Evolutionary conservation across 2,888 invertebrate species (phyloP), one percentile per base, ranked within the genome.

Genomic region (Gryllus longicercus): DNA sequence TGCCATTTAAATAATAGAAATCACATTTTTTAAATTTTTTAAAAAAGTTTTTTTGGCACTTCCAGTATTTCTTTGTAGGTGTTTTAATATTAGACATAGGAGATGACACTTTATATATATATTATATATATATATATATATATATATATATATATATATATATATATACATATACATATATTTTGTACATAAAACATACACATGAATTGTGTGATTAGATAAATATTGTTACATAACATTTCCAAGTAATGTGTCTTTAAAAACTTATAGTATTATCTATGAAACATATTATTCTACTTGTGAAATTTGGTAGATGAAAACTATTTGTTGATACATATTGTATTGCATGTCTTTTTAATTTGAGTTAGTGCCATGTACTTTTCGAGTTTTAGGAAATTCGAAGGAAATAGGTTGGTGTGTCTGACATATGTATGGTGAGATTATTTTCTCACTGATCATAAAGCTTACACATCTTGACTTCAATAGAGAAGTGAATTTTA

Each of bases 181-280:
- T 77, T 14, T 49, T 79, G 63, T 63, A 75, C 74, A 79, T 50
- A 75, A 75, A 50, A 3, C 38, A 14, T 23, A 75, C 75, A 21
- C 18, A 79, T 50, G 23, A 79, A 16, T 50, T 50, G 51, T 75
- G 63, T 23, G 76, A 77, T 3, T 79, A 63, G 63, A n/a, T 75
- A 63, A 50, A 77, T 25, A 75, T 51, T 76, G 51, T 51, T 76
- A 79, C 77, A 77, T 79, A 63, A 79, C 76, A 80, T 80, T 80
- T 79, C 80, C 76, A 78, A 76, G 80, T 63, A 74, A 51, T 76
- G 78, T 80, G 78, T 80, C 78, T 79, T 76, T 78, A 74, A 80
- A 80, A 18, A 63, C 14, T 63, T 63, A n/a, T 63, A 63, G 63
- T 63, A 38, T 38, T 75, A 76, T 75, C 78, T 80, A 78, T 80